These are phyloP conservation scores for Perccottus glenii DNA, from an alignment of 2,113 vertebrate genomes.

Conservation along the genomic window DNA sequence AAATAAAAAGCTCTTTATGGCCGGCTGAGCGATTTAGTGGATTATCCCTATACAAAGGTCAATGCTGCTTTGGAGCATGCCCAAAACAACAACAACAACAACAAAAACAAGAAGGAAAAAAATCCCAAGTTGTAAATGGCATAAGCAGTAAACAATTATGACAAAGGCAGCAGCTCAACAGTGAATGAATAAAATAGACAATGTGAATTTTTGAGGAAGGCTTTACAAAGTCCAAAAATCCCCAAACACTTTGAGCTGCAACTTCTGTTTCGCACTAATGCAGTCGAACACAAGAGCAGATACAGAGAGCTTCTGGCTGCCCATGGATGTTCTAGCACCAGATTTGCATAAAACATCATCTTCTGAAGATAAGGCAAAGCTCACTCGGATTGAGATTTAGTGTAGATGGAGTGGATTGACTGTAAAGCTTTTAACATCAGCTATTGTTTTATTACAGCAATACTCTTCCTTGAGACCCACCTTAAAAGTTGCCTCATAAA, in stretches of 20 bases:
- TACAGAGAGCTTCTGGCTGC: slow-evolving; percentile 20
- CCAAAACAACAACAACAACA: slow-evolving; percentile 57
- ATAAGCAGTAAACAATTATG: slow-evolving; percentile 41
- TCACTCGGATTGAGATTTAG: not conserved
- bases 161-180: slow-evolving; percentile 33
- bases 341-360: slow-evolving; percentile 31
- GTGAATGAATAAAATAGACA: slow-evolving; percentile 2
- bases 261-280: slow-evolving; percentile 16
- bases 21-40: slow-evolving; percentile 63
- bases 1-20: slow-evolving; percentile 72
- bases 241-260: not conserved
- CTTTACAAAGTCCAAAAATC: slow-evolving; percentile 23
- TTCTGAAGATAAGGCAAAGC: not conserved
- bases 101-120: slow-evolving; percentile 15
- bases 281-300: slow-evolving; percentile 13
- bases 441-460: not conserved
- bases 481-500: no score
- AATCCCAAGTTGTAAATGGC: slow-evolving; percentile 21
- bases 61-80: slow-evolving; percentile 48
- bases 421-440: not conserved
- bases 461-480: no score
- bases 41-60: slow-evolving; percentile 74
- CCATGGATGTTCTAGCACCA: slow-evolving; percentile 33
- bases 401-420: not conserved
- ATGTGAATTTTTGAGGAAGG: slow-evolving; percentile 17